Percentiles rank a stretch among this genome's conserved stretches.
These are phyloP conservation scores for Drosophila rellima DNA, from an alignment of 2,888 invertebrate genomes.

Conservation along the genomic window DNA sequence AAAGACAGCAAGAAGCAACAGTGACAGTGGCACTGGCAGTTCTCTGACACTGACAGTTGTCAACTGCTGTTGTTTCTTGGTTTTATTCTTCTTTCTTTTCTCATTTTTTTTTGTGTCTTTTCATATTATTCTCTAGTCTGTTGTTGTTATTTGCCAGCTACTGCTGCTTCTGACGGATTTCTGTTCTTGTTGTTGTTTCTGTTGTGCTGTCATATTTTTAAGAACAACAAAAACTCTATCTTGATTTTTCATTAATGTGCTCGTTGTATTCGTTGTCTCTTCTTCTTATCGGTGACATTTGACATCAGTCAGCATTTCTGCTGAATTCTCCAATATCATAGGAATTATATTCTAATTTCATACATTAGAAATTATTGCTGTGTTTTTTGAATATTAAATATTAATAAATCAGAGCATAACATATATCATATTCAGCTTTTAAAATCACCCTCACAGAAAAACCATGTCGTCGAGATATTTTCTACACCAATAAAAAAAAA, in stretches of 20 bases:
- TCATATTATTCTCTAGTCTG: conserved; percentile 22
- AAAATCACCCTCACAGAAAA: too few relatives aligned
- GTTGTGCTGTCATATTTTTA: conserved; percentile 54
- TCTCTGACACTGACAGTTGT: conserved; percentile 82
- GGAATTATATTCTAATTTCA: conserved; percentile 1
- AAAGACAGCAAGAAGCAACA: conserved; percentile 79
- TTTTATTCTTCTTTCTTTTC: conserved; percentile 54
- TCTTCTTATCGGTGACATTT: conserved; percentile 43
- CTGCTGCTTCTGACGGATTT: conserved; percentile 49
- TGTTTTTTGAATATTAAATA: too few relatives aligned
- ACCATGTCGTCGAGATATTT: neutral
- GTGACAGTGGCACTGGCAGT: conserved; percentile 77
- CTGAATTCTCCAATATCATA: conserved; percentile 29
- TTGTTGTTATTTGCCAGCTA: conserved; percentile 26
- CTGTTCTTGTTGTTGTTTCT: conserved; percentile 32
- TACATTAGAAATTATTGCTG: conserved; percentile 1
- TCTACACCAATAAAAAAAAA: neutral
- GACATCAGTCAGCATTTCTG: conserved; percentile 36
- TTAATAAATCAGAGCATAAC: too few relatives aligned
- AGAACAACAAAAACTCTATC: conserved; percentile 39
- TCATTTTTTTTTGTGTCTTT: conserved; percentile 26
- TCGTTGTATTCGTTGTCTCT: conserved; percentile 44
- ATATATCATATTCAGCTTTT: too few relatives aligned
- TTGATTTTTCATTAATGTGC: conserved; percentile 67
- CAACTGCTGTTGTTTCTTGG: conserved; percentile 81